Conservation (phyloP, 2,797 vertebrate genomes). For the Masticophis lateralis region DNA sequence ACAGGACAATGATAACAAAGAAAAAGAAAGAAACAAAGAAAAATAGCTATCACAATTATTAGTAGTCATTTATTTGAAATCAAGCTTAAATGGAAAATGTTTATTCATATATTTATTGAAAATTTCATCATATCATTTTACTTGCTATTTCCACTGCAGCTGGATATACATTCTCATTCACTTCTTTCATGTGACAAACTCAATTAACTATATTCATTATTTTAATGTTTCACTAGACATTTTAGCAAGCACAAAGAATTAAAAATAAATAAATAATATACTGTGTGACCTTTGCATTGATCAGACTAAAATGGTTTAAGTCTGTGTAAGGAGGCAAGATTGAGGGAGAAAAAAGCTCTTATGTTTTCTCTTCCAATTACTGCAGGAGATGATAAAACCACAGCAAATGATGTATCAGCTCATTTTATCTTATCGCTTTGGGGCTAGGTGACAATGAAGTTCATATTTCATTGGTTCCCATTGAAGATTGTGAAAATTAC, state of each 20-base stretch:
- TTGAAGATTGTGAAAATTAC: constrained; percentile 86
- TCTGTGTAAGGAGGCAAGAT: constrained; percentile 66
- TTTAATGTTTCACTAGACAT: constrained; percentile 73
- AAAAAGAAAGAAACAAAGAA: background rate
- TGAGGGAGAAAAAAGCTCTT: constrained; percentile 59
- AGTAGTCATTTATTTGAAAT: background rate
- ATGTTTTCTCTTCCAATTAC: constrained; percentile 84
- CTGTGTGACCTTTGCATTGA: constrained; percentile 75
- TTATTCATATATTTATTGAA: constrained; percentile 33
- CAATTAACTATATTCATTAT: constrained; percentile 81
- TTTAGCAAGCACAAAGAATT: constrained; percentile 64
- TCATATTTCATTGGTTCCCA: constrained; percentile 84
- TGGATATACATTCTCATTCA: constrained; percentile 26
- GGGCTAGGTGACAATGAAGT: constrained; percentile 86
- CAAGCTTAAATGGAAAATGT: constrained; percentile 31
- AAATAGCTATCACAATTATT: constrained; percentile 22
- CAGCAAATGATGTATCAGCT: constrained; percentile 85
- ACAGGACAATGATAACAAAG: background rate
- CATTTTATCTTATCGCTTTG: constrained; percentile 85
- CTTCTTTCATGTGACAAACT: constrained; percentile 73
- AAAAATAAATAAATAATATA: constrained; percentile 77
- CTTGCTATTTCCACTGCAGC: background rate
- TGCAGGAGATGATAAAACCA: constrained; percentile 81
- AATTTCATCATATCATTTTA: constrained; percentile 22
- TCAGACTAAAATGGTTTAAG: constrained; percentile 71